Percentiles rank a stretch among this genome's conserved stretches.
These are phyloP conservation scores for Saguinus oedipus DNA, from an alignment of 2,797 vertebrate genomes.

Conservation along the genomic window DNA sequence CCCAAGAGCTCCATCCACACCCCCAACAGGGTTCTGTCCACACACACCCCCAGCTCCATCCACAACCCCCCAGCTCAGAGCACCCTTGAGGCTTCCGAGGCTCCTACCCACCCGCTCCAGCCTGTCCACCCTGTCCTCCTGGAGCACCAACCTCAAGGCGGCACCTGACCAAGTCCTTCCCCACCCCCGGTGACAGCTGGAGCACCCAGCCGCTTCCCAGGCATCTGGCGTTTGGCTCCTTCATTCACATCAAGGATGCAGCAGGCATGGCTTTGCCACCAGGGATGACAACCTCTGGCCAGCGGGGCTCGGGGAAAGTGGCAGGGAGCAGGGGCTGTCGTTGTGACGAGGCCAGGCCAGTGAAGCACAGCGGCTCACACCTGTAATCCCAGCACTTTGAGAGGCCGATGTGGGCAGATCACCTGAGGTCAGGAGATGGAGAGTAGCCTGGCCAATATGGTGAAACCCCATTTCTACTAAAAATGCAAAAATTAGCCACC, in stretches of 20 bases:
- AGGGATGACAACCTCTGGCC: rapidly evolving
- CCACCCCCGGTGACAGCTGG: rapidly evolving
- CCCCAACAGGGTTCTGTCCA: too few species aligned
- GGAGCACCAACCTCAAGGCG: not conserved
- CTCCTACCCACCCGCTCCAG: not conserved
- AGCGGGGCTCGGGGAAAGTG: rapidly evolving
- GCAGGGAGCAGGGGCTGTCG: too few species aligned
- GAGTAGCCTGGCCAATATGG: too few species aligned
- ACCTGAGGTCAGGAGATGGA: too few species aligned
- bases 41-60: too few species aligned
- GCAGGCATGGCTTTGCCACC: rapidly evolving
- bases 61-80: not conserved
- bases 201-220: not conserved
- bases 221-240: rapidly evolving
- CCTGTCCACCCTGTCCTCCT: not conserved
- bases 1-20: too few species aligned
- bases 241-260: not conserved
- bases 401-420: too few species aligned
- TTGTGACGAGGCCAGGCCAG: not conserved
- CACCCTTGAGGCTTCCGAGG: rapidly evolving
- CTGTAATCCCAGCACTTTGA: too few species aligned
- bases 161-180: not conserved
- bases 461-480: too few species aligned
- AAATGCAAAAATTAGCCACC: too few species aligned
- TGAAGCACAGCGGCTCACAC: too few species aligned